Conservation (phyloP, 1,140 invertebrate species). For the Portunus trituberculatus region DNA sequence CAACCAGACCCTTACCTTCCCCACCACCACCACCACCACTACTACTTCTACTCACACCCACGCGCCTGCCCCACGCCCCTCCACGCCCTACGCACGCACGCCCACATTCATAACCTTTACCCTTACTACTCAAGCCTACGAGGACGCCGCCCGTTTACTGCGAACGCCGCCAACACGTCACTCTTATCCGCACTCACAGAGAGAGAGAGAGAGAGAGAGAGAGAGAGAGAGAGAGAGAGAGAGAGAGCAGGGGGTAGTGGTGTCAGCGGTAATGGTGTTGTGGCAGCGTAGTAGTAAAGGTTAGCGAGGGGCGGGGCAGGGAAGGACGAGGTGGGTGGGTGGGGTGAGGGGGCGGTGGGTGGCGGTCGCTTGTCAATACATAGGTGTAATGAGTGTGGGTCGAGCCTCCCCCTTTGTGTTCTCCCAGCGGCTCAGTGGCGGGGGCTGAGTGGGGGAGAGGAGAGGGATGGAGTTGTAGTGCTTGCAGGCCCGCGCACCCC, state of each 20-base stretch:
- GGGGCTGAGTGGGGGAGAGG: background rate
- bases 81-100: no score
- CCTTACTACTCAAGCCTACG: no score
- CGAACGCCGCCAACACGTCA: no score
- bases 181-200: background rate
- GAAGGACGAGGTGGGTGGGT: background rate
- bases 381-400: slow-evolving; percentile 56
- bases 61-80: no score
- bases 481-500: slow-evolving; percentile 38
- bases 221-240: slow-evolving; percentile 10
- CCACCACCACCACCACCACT: no score
- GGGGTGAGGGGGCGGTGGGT: background rate
- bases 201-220: slow-evolving; percentile 20
- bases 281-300: background rate
- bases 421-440: background rate
- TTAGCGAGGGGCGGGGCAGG: background rate
- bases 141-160: no score
- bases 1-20: no score
- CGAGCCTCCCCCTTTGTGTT: slow-evolving; percentile 51
- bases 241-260: background rate
- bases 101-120: no score
- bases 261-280: background rate
- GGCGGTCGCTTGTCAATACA: slow-evolving; percentile 54
- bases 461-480: slow-evolving; percentile 22
- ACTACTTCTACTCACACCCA: no score